Evolutionary conservation across 2,797 vertebrate genomes (phyloP).

Genomic region (Gymnoscopelus braueri): DNA sequence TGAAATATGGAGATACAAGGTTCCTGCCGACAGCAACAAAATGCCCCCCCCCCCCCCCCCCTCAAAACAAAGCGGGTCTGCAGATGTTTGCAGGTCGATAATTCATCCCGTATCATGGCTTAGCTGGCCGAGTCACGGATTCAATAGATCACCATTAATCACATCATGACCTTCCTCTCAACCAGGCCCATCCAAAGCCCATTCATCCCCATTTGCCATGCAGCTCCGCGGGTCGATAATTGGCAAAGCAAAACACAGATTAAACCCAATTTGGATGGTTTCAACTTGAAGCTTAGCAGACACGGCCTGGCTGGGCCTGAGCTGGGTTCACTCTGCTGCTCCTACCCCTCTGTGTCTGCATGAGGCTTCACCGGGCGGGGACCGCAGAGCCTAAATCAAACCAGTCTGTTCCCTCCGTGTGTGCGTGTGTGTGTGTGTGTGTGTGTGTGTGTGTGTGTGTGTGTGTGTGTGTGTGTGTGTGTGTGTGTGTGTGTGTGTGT

Average conservation of each 20-base stretch:
- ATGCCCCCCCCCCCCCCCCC: too few species aligned
- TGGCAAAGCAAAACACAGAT: slow-evolving; percentile 80
- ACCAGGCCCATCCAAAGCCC: slow-evolving; percentile 65
- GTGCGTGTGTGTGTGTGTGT: background rate
- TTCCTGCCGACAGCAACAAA: background rate
- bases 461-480: slow-evolving; percentile 7
- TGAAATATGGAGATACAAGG: background rate
- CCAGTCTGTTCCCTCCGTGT: slow-evolving; percentile 60
- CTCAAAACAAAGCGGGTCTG: background rate
- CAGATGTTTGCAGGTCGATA: slow-evolving; percentile 43
- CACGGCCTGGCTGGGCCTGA: slow-evolving; percentile 60
- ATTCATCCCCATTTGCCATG: slow-evolving; percentile 75
- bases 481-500: slow-evolving; percentile 3
- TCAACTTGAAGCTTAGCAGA: slow-evolving; percentile 75
- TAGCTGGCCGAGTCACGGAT: slow-evolving; percentile 37
- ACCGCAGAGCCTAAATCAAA: slow-evolving; percentile 77
- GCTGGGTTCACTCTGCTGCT: slow-evolving; percentile 58
- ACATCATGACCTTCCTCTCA: slow-evolving; percentile 69
- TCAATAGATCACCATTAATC: slow-evolving; percentile 69
- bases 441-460: background rate
- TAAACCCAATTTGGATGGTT: slow-evolving; percentile 76
- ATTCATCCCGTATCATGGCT: slow-evolving; percentile 37
- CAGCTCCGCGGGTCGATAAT: slow-evolving; percentile 71
- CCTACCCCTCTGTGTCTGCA: slow-evolving; percentile 56
- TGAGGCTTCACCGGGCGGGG: slow-evolving; percentile 62